phyloP scores from a whole-genome alignment of 2,888 invertebrate genomes.

The Acleris sparsana region DNA sequence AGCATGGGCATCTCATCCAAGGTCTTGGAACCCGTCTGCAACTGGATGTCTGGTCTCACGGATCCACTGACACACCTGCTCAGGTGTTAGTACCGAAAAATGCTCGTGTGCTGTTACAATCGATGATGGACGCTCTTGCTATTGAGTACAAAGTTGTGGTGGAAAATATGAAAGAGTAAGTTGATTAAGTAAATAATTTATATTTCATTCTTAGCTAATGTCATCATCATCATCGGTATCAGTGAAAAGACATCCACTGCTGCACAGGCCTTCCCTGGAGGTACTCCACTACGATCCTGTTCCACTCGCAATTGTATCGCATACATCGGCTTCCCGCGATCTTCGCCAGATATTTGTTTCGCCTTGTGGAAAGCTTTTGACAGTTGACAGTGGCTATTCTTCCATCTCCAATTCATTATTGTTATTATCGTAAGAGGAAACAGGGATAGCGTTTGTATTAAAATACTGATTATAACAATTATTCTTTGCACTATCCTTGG shows the following conservation, averaged over 20 bases:
- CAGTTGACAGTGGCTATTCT: no score
- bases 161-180: conserved; percentile 66
- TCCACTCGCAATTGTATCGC: no score
- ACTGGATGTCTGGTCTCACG: conserved; percentile 58
- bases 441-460: no score
- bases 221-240: not conserved
- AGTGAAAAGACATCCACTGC: not conserved
- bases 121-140: conserved; percentile 45
- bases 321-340: no score
- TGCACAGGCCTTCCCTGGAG: not conserved
- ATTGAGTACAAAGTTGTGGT: conserved; percentile 50
- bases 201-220: no score
- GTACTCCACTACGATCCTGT: no score
- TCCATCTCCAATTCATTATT: no score
- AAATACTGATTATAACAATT: no score
- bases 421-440: no score
- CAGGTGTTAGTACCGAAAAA: conserved; percentile 51
- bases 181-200: conserved; percentile 18
- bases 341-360: no score
- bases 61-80: conserved; percentile 50
- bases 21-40: conserved; percentile 38
- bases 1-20: conserved; percentile 42
- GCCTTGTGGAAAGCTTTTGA: no score
- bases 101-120: conserved; percentile 45
- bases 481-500: no score